Evolutionary conservation across 1,140 invertebrate species (phyloP).

Genomic region (Orussus abietinus): DNA sequence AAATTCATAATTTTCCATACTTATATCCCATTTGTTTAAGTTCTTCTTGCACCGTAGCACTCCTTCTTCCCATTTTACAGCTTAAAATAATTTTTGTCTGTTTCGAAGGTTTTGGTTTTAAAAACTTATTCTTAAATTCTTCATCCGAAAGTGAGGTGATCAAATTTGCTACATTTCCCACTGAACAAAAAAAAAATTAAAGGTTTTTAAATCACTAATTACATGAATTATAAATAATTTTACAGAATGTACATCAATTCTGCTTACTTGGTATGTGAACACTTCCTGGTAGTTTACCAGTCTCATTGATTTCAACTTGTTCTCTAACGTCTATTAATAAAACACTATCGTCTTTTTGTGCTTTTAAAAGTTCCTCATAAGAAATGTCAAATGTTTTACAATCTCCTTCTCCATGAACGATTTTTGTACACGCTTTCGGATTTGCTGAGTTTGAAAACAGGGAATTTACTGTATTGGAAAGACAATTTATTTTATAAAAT

Average conservation of each 20-base stretch:
- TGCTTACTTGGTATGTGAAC: constrained; percentile 67
- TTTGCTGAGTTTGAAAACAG: neutral
- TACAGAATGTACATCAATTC: constrained; percentile 12
- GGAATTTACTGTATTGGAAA: neutral
- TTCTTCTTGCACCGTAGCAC: constrained; percentile 56
- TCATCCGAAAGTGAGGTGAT: constrained; percentile 33
- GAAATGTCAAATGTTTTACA: constrained; percentile 21
- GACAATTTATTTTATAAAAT: neutral
- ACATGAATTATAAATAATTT: constrained; percentile 3
- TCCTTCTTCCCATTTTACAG: constrained; percentile 60
- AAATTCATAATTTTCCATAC: constrained; percentile 48
- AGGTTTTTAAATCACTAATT: constrained; percentile 9
- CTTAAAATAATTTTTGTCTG: constrained; percentile 60
- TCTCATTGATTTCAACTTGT: constrained; percentile 60
- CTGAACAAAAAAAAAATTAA: constrained; percentile 28
- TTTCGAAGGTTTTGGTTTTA: constrained; percentile 53
- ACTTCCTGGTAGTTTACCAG: constrained; percentile 63
- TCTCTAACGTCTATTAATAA: constrained; percentile 67
- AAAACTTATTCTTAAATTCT: constrained; percentile 48
- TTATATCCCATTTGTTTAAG: constrained; percentile 58
- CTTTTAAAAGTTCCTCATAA: constrained; percentile 42
- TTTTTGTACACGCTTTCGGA: constrained; percentile 8
- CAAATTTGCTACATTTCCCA: constrained; percentile 35
- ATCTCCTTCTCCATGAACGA: constrained; percentile 19
- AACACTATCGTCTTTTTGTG: constrained; percentile 37